Conservation (phyloP, 64 coral and sea anemone species). For the Montipora cactus region DNA sequence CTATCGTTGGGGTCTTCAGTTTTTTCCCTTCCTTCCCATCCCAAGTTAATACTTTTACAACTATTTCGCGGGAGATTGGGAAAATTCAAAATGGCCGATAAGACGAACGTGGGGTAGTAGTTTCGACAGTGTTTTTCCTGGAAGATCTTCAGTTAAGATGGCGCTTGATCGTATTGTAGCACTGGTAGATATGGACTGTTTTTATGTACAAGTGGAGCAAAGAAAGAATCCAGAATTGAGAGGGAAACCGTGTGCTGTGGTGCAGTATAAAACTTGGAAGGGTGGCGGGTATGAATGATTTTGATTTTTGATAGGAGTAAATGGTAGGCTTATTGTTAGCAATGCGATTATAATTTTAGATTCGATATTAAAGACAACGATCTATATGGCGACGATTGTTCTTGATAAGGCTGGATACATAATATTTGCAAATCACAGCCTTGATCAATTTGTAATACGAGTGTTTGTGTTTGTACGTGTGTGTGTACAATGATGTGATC, state of each 20-base stretch:
- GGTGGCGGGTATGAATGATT: constrained; percentile 81
- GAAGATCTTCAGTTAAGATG: constrained; percentile 15
- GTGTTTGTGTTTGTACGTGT: too few relatives aligned
- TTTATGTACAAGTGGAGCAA: constrained; percentile 99
- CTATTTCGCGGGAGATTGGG: constrained; percentile 17
- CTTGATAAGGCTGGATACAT: too few relatives aligned
- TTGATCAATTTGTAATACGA: too few relatives aligned
- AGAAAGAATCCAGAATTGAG: constrained; percentile 69
- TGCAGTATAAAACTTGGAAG: constrained; percentile 98
- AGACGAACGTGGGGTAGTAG: not conserved
- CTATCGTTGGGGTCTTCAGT: too few relatives aligned
- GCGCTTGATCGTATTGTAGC: constrained; percentile 83
- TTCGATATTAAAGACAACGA: too few relatives aligned
- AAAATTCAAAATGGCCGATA: constrained; percentile 26
- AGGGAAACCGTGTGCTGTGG: constrained; percentile 97
- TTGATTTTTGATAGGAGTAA: not conserved
- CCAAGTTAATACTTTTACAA: not conserved
- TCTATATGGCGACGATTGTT: too few relatives aligned
- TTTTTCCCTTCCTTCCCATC: not conserved
- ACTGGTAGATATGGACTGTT: constrained; percentile 96
- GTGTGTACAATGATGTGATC: too few relatives aligned
- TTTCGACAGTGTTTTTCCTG: not conserved
- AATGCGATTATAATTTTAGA: too few relatives aligned
- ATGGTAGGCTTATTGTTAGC: too few relatives aligned
- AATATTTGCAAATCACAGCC: too few relatives aligned